Evolutionary conservation across 2,888 invertebrate species (phyloP).

Genomic region (Thereva nobilitata): DNA sequence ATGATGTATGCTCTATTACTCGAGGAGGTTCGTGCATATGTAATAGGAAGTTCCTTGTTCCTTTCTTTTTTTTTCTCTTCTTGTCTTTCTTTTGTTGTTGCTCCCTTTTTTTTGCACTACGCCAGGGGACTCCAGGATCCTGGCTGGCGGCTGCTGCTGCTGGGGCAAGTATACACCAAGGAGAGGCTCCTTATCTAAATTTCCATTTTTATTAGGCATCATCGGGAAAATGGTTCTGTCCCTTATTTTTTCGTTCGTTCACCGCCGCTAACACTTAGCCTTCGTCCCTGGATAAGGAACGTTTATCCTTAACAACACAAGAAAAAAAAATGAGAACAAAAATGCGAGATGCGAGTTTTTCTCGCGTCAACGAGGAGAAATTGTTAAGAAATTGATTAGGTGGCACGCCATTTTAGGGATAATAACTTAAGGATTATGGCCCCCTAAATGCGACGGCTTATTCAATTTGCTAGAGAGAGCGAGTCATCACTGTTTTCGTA

Average conservation of each 20-base stretch:
- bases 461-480: too few species aligned
- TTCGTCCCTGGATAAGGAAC: slow-evolving; percentile 16
- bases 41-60: slow-evolving; percentile 24
- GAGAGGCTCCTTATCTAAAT: slow-evolving; percentile 34
- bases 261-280: slow-evolving; percentile 1
- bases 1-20: slow-evolving; percentile 34
- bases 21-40: slow-evolving; percentile 28
- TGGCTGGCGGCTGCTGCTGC: not conserved
- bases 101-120: too few species aligned
- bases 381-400: slow-evolving; percentile 34
- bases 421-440: slow-evolving; percentile 9
- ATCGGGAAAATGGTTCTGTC: slow-evolving; percentile 26
- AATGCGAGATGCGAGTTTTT: slow-evolving; percentile 1
- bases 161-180: not conserved
- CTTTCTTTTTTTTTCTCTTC: not conserved
- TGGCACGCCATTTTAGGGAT: slow-evolving; percentile 28
- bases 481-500: too few species aligned
- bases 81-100: too few species aligned
- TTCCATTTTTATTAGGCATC: slow-evolving; percentile 35
- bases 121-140: not conserved
- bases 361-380: slow-evolving; percentile 6
- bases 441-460: too few species aligned
- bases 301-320: not conserved
- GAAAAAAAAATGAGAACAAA: not conserved
- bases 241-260: slow-evolving; percentile 8